Base-by-base conservation (phyloP, 2,888 invertebrate genomes). In the Clivina fossor region DNA sequence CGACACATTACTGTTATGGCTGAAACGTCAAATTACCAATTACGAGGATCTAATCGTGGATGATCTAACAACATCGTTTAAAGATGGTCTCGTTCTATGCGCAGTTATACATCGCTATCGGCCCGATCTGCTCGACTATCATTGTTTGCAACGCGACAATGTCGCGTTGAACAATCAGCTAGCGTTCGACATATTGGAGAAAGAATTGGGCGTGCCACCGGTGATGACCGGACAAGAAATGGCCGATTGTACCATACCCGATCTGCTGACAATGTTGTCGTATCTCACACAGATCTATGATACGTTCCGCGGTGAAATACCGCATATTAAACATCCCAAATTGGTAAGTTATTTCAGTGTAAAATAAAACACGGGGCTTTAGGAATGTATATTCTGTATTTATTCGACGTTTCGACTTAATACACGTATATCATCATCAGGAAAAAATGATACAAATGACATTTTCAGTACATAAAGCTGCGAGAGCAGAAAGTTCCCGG, bases 221-320 rank as follows among this genome's bases (percentile, higher is more conserved):
- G 76, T 84, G n/a, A 84, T 90, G 83, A 85, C 86, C 4, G 85
- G 89, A 0, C 81, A 83, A 64, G 93, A 93, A 66, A 86, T 88
- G 72, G 80, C 82, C 3, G 79, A 82, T 44, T 84, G 80, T 64
- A 80, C 86, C 61, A 78, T 83, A 18, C 83, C 88, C 0, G 91
- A 92, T 69, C 84, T 84, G 61, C 74, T 85, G 40, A 82, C 85
- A 32, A 82, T 92, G 75, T 83, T 93, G 13, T 84, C 88, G 48
- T 96, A 95, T 71, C 77, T 96, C 58, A 85, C 89, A 43, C 89
- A 93, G 72, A 86, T 96, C 60, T 94, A 94, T 74, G 86, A 90
- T 71, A 85, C 86, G 50, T 95, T 96, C 78, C 86, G 92, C 65
- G 91, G 93, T 38, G 93, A 95, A 74, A 90, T 93, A 65, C 93